Evolutionary conservation across 2,797 vertebrate genomes (phyloP), one percentile per base, ranked within the genome.

Genomic region (Takifugu rubripes): DNA sequence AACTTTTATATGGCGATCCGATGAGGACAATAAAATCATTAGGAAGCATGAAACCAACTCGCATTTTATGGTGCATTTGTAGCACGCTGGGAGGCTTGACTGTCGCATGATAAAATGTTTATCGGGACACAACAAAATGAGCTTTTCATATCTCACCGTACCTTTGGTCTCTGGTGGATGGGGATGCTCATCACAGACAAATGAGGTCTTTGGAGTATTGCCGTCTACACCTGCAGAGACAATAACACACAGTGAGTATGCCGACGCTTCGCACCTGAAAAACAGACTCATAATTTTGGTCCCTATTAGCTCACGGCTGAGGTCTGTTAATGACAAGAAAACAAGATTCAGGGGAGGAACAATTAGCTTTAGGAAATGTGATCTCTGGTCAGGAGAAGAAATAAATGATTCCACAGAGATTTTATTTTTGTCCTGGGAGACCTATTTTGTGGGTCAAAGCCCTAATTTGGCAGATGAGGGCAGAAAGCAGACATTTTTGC

Each of bases 101-200:
- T 17, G 63, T 8, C 50, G 64, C 64, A 70, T 69, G 71, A 70
- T 72, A 66, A 74, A 74, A 75, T 75, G 72, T 74, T 84, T 77
- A 82, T 67, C 69, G 61, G 72, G 60, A 78, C 57, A 74, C 68
- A 68, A 65, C 67, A 75, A 81, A 85, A 86, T 81, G 75, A 82
- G 81, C 67, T 79, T 78, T 78, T 86, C 66, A 82, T 79, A 78
- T 78, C 81, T 79, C 81, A 82, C 72, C 61, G 68, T 91, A 91
- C 88, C 90, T 91, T 88, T 75, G 84, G 81, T 90, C 87, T 91
- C 83, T 64, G 74, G 78, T 77, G 84, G 83, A 89, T 71, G 82
- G 79, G 78, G 87, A 87, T 87, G 88, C 84, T 92, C 91, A 92
- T 92, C 88, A 90, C 90, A 92, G 83, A 76, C 83, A 89, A 89